Base-by-base conservation (phyloP, 2,888 invertebrate genomes). In the Scaptomyza polygonia region DNA sequence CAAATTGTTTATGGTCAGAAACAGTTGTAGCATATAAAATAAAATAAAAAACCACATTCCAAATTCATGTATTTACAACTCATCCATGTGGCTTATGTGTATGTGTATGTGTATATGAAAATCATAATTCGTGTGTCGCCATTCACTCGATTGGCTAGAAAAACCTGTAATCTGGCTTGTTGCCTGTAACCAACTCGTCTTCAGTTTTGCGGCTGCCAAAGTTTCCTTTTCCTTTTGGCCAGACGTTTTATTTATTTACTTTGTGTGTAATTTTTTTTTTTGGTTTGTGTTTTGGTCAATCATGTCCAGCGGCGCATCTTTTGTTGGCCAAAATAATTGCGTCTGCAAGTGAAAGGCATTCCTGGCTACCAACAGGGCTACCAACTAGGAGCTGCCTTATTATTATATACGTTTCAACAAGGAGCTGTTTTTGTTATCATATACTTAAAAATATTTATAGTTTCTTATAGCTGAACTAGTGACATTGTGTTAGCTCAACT, bases 61-160 rank as follows among this genome's bases (percentile, higher is more conserved):
- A 42, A 66, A 58, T 69, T 55, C 47, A 45, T 61, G 49, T 72
- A 59, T 68, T 25, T 39, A 53, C 48, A 57, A 34, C 27, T 55
- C 16, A 66, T 48, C 49, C 36, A 49, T 44, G 18, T 54, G 27
- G 12, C 29, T 39, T 45, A 2, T 21, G 30, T 30, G n/a, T 32
- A 18, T 48, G 42, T 51, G 34, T 44, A 44, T 58, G 40, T 56
- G 40, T 56, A 39, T 59, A 64, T 25, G 25, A 25, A 70, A 52
- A 64, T 56, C 76, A 79, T 82, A 67, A 77, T 77, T 86, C 78
- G 78, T 80, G 65, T 80, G 81, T 87, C 85, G 87, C 87, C 77
- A 49, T 51, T 62, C 72, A 65, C 57, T 56, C 16, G 59, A 54
- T 45, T 43, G 55, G 59, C 68, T 69, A 79, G 71, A 77, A 77